These are phyloP conservation scores for Prunella fulvescens DNA, from an alignment of 2,113 vertebrate genomes.

Conservation along the genomic window DNA sequence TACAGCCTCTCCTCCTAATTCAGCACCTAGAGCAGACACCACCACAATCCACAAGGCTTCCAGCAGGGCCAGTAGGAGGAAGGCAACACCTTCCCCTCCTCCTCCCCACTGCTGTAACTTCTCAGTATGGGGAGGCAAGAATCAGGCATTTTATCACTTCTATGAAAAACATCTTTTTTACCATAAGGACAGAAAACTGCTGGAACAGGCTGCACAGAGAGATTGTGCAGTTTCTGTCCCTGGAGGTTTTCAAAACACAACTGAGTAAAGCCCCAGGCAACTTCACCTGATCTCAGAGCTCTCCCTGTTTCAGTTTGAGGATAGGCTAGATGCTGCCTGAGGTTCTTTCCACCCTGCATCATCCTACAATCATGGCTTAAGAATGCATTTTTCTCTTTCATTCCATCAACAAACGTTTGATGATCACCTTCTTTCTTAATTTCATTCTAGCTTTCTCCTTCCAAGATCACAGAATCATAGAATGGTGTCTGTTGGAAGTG, in stretches of 20 bases:
- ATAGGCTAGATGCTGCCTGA: neutral
- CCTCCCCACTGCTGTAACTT: neutral
- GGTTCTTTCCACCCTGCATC: neutral
- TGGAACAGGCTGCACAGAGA: neutral
- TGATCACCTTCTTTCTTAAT: neutral
- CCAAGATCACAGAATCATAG: neutral
- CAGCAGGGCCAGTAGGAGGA: neutral
- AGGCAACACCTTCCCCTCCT: neutral
- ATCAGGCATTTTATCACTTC: neutral
- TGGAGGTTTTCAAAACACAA: neutral
- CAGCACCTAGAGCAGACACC: neutral
- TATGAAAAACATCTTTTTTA: neutral
- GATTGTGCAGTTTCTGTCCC: neutral
- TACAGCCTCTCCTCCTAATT: neutral
- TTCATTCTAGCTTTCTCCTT: neutral
- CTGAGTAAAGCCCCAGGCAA: neutral
- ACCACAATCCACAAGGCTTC: neutral
- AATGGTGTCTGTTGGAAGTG: neutral
- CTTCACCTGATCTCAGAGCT: neutral
- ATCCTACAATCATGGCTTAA: neutral
- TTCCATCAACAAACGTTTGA: neutral
- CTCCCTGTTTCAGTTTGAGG: neutral
- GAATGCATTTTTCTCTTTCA: neutral
- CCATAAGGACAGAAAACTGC: rapidly evolving
- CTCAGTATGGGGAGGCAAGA: neutral